These are phyloP conservation scores for Heliopora coerulea DNA, from an alignment of 92 coral and sea anemone species.

Conservation along the genomic window DNA sequence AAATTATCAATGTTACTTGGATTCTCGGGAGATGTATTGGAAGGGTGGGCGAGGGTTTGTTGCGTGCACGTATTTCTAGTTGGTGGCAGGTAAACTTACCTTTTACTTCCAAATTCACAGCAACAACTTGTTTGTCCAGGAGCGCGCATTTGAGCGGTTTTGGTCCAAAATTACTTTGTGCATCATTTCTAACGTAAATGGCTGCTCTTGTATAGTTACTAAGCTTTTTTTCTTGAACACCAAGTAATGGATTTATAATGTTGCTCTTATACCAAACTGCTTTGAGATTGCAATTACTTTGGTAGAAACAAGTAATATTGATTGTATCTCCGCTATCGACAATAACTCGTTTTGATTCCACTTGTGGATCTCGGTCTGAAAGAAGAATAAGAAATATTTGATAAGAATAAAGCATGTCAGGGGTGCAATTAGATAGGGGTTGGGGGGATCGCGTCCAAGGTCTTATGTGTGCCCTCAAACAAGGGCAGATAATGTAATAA, in stretches of 20 bases:
- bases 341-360: background rate
- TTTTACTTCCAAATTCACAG: constrained; percentile 6
- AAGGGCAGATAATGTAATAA: no score
- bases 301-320: constrained; percentile 20
- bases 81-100: no score
- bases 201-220: constrained; percentile 5
- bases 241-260: background rate
- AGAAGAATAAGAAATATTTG: no score
- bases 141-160: background rate
- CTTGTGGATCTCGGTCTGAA: background rate
- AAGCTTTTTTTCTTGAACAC: background rate
- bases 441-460: no score
- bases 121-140: background rate
- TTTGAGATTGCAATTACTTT: constrained; percentile 6
- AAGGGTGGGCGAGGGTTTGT: no score
- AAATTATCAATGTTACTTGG: no score
- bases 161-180: background rate
- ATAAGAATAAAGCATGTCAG: no score
- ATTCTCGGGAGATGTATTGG: no score
- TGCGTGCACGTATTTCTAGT: no score
- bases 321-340: constrained; percentile 19
- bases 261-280: constrained; percentile 11
- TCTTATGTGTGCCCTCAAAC: no score
- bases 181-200: background rate
- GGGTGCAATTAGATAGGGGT: no score